A percentile compares a stretch with the other conserved stretches of the same genome.
phyloP scores from a whole-genome alignment of 2,888 invertebrate species.

The Platycheirus albimanus region DNA sequence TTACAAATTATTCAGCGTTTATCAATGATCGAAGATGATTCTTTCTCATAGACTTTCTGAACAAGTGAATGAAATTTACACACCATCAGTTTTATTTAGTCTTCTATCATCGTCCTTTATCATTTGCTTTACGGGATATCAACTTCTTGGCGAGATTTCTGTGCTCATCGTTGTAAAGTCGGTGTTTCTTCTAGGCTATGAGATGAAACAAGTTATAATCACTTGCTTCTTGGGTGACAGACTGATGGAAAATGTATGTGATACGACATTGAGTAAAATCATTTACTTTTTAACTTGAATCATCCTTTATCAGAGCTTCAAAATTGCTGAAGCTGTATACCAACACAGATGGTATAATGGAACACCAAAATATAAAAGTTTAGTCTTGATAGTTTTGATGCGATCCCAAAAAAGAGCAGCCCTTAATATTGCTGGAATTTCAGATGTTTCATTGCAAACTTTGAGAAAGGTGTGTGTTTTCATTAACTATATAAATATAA shows the following conservation, averaged over 20 bases:
- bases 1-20: too few species aligned
- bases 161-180: conserved; percentile 31
- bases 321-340: conserved; percentile 61
- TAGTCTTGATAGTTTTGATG: conserved; percentile 57
- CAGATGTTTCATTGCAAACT: conserved; percentile 65
- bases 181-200: conserved; percentile 57
- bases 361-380: conserved; percentile 56
- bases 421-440: conserved; percentile 62
- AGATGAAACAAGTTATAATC: conserved; percentile 74
- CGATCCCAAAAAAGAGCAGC: conserved; percentile 45
- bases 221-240: conserved; percentile 72
- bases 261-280: too few species aligned
- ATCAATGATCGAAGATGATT: too few species aligned
- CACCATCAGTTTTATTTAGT: conserved; percentile 65
- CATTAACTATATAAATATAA: neutral
- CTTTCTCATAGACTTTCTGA: conserved; percentile 50
- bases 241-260: conserved; percentile 67
- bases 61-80: conserved; percentile 66
- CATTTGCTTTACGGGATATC: conserved; percentile 67
- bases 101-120: conserved; percentile 71
- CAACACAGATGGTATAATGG: conserved; percentile 73
- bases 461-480: conserved; percentile 35
- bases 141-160: conserved; percentile 65
- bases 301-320: too few species aligned
- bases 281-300: too few species aligned